Evolutionary conservation across 2,888 invertebrate species (phyloP), one percentile per base, ranked within the genome.

Genomic region (Ophion ventricosus): DNA sequence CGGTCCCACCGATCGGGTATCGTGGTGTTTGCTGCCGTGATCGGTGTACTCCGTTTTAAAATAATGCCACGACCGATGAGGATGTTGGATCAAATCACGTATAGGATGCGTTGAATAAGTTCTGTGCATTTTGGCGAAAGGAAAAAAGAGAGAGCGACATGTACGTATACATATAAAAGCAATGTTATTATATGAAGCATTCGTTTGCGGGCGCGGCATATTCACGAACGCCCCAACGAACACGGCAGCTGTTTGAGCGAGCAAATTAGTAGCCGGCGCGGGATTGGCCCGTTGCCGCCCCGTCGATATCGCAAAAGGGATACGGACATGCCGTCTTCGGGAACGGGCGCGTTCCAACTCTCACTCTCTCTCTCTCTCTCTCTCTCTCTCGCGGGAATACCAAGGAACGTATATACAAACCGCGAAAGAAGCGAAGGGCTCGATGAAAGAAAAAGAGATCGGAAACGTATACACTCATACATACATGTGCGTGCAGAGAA

Each of bases 211-310:
- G 87, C 87, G 88, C 90, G 88, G 90, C 89, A 91, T 73, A 80
- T 90, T 92, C 90, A 90, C 90, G 91, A 90, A 91, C 91, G 80
- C 79, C 29, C 80, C 92, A 90, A 91, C 89, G 91, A 91, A 93
- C 73, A 92, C 93, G 92, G 93, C 93, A 93, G 93, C 93, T 92
- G 92, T 92, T 92, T 92, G 91, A 92, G 91, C 89, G 90, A 89
- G 93, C 92, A 93, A 93, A 93, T 93, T 93, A 93, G 92, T 93
- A 93, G 93, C 92, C 93, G 92, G 93, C 91, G 90, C 91, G 92
- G 92, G 93, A 93, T 93, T 93, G 93, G 93, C 91, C 92, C 91
- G 93, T 93, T 92, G 89, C 93, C 93, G 93, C 93, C 93, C 93
- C 91, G 91, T 91, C 90, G 90, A 91, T 90, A 91, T 91, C 87